Percentiles rank a stretch among this genome's conserved stretches.
phyloP scores from a whole-genome alignment of 1,140 invertebrate species.

The Pogonomyrmex californicus region DNA sequence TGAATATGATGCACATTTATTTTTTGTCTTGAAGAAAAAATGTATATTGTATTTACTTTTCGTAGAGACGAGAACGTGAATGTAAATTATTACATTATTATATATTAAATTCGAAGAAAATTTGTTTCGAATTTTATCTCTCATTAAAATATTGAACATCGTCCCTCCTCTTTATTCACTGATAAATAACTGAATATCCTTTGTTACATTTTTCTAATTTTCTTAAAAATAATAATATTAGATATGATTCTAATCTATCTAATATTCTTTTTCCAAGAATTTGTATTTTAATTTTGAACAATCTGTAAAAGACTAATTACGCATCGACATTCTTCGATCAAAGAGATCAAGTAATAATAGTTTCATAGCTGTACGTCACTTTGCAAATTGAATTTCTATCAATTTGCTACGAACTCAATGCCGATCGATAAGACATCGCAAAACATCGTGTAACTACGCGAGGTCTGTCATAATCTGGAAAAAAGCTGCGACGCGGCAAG shows the following conservation, averaged over 20 bases:
- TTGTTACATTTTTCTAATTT: not conserved
- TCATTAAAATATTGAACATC: not conserved
- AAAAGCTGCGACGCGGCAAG: conserved; percentile 17
- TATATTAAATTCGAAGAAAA: not conserved
- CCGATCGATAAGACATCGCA: conserved; percentile 18
- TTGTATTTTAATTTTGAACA: not conserved
- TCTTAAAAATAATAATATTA: no score
- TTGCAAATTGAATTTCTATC: conserved; percentile 20
- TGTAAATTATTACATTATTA: not conserved
- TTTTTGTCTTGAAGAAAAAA: not conserved
- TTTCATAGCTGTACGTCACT: not conserved
- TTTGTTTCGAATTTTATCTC: not conserved
- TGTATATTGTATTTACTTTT: not conserved
- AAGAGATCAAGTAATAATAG: not conserved
- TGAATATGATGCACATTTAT: not conserved
- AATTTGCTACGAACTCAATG: not conserved
- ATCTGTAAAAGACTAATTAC: not conserved
- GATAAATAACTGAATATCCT: not conserved
- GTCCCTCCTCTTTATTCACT: not conserved
- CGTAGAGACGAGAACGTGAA: not conserved
- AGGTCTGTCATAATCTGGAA: not conserved
- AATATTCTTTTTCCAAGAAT: not conserved
- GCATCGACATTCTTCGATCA: not conserved
- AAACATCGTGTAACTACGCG: not conserved
- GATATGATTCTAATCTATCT: no score